Conservation (phyloP, 2,888 invertebrate genomes). For the Sericinus montela region DNA sequence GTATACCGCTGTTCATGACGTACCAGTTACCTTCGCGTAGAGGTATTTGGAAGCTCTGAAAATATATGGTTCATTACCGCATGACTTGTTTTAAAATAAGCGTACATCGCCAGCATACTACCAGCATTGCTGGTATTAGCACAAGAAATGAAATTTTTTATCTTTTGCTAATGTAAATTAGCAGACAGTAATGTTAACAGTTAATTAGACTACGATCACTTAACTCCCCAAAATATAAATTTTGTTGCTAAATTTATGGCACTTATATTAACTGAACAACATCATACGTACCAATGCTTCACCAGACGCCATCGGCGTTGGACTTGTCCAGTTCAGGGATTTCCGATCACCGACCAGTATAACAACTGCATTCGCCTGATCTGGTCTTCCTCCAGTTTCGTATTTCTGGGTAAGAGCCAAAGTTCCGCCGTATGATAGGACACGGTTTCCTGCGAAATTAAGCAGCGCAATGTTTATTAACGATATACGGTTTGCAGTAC, state of each 20-base stretch:
- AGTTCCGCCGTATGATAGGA: slow-evolving; percentile 93
- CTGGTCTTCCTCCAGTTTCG: slow-evolving; percentile 73
- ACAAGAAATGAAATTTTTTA: too few relatives aligned
- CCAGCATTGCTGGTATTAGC: too few relatives aligned
- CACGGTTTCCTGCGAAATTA: slow-evolving; percentile 81
- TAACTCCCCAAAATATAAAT: too few relatives aligned
- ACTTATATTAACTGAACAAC: too few relatives aligned
- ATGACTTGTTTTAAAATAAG: too few relatives aligned
- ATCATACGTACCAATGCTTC: slow-evolving; percentile 78
- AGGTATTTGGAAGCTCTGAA: slow-evolving; percentile 81
- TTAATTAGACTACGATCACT: too few relatives aligned
- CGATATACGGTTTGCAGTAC: too few relatives aligned
- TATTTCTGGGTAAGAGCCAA: slow-evolving; percentile 87
- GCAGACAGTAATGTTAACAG: too few relatives aligned
- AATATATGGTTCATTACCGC: slow-evolving; percentile 2
- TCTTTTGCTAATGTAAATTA: too few relatives aligned
- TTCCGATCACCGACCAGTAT: slow-evolving; percentile 89
- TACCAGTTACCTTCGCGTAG: slow-evolving; percentile 84
- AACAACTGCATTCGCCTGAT: slow-evolving; percentile 86
- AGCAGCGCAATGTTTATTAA: too few relatives aligned
- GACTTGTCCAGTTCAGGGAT: slow-evolving; percentile 87
- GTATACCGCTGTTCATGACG: slow-evolving; percentile 40
- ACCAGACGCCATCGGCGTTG: slow-evolving; percentile 74
- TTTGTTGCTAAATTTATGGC: too few relatives aligned
- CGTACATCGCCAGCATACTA: too few relatives aligned